A percentile compares a stretch with the other conserved stretches of the same genome.
Evolutionary conservation across 2,888 invertebrate genomes (phyloP).

Genomic region (Drosophila crucigera): DNA sequence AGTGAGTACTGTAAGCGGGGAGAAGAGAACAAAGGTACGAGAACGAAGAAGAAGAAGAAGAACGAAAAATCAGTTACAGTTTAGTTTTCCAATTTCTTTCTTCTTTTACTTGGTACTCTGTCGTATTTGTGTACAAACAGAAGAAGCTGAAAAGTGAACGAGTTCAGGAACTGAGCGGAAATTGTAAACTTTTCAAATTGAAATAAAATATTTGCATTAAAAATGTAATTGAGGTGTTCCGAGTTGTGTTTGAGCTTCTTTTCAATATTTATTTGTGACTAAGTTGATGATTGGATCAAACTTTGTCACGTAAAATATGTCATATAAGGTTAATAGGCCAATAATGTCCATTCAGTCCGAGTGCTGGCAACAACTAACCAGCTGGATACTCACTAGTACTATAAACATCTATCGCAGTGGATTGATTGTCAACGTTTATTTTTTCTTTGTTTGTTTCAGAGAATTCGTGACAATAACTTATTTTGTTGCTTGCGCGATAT

Average conservation of each 20-base stretch:
- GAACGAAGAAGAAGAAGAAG: background rate
- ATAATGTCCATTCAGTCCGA: background rate
- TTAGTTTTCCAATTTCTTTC: constrained; percentile 51
- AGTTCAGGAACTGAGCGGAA: constrained; percentile 57
- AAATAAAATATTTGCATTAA: constrained; percentile 71
- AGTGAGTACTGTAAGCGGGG: constrained; percentile 89
- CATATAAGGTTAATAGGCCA: background rate
- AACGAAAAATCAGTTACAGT: constrained; percentile 58
- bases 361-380: background rate
- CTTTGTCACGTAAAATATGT: background rate
- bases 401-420: background rate
- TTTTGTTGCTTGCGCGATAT: background rate
- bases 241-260: constrained; percentile 27
- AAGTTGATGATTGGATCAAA: constrained; percentile 3
- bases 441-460: background rate
- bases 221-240: constrained; percentile 65
- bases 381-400: background rate
- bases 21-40: constrained; percentile 15
- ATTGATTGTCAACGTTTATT: background rate
- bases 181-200: constrained; percentile 68
- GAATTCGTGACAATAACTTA: background rate
- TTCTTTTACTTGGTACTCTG: constrained; percentile 12
- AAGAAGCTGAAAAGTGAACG: constrained; percentile 57
- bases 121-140: constrained; percentile 48
- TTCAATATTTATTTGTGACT: constrained; percentile 2